Conservation (phyloP, 2,797 vertebrate species). For the Cirrhinus molitorella region DNA sequence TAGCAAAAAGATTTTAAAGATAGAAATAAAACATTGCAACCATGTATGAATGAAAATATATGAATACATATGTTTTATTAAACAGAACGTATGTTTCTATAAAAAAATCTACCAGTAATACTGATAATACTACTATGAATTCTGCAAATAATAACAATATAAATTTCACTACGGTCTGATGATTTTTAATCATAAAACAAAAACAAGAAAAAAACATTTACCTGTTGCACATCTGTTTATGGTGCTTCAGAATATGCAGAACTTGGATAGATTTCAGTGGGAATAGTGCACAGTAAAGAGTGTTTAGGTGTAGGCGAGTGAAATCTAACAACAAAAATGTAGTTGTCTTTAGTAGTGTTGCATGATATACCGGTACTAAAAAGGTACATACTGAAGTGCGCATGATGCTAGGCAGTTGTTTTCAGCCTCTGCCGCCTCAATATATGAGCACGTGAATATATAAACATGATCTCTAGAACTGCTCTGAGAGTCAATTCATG, state of each 20-base stretch:
- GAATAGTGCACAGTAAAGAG: too few species aligned
- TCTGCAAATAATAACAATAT: background rate
- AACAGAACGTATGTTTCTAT: background rate
- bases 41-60: background rate
- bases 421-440: too few species aligned
- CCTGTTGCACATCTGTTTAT: background rate
- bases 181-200: background rate
- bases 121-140: background rate
- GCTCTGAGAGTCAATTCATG: too few species aligned
- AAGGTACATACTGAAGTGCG: too few species aligned
- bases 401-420: too few species aligned
- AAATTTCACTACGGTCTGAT: background rate
- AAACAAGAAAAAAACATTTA: background rate
- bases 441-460: too few species aligned
- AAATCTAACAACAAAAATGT: background rate
- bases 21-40: background rate
- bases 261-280: too few species aligned
- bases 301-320: background rate
- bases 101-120: background rate
- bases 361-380: too few species aligned
- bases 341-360: too few species aligned
- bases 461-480: too few species aligned
- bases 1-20: background rate
- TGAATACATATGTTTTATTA: background rate
- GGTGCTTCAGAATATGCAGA: too few species aligned